Base-by-base conservation (phyloP, 2,888 invertebrate genomes). In the Acrobasis suavella region DNA sequence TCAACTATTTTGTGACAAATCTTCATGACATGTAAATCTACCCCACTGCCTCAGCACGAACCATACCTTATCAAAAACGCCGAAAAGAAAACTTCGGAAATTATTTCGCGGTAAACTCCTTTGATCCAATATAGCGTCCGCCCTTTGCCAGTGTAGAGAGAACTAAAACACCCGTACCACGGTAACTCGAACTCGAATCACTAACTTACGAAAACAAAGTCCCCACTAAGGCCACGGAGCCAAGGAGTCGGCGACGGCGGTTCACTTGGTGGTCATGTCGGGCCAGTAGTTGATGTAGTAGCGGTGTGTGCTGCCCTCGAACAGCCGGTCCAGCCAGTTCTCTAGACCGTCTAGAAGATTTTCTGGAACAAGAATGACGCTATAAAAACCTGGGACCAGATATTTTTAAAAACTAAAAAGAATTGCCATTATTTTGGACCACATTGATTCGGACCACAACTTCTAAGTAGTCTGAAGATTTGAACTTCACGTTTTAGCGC, bases 211-310 rank as follows among this genome's bases (percentile, higher is more conserved):
- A 64, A 61, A 52, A 56, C 1, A 56, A 42, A 14, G 39, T 42
- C 22, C 42, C 22, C 22, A 17, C 56, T 56, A 56, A 56, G 42
- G 56, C 42, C 56, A 55, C 46, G 58, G 38, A 51, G 51, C 50
- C 39, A 51, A 51, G 39, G 60, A 50, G 58, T 42, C 39, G 46
- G 60, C 39, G 59, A 22, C n/a, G 17, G n/a, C 46, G 9, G 64
- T 70, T 91, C 95, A 96, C 91, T 96, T 96, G 80, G 96, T 95
- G 71, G 96, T 96, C 93, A 97, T 98, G 81, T 98, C 97, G n/a
- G 99, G 99, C 99, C 99, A 99, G 89, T 98, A 98, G 88, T 98
- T 98, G 75, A 99, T 95, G 87, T 97, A 96, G 91, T 98, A 99
- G 73, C 98, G 96, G 84, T 97, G 97, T 8, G 99, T 98, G 69